phyloP scores from a whole-genome alignment of 2,113 vertebrate species.

The Myotis yumanensis region DNA sequence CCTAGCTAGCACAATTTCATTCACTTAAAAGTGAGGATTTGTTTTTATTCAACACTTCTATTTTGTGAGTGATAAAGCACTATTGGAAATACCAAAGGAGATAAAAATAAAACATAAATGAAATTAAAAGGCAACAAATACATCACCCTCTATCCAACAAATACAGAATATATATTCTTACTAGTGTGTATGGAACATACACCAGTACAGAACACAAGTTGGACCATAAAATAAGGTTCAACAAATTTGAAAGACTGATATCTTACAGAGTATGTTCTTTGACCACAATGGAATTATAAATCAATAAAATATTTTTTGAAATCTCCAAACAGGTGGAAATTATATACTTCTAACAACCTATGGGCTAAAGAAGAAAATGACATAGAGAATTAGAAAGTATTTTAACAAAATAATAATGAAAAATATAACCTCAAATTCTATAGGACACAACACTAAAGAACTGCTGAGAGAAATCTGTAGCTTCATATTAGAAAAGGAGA shows the following conservation, averaged over 20 bases:
- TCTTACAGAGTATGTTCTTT: not conserved
- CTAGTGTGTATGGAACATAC: not conserved
- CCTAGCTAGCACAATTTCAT: not conserved
- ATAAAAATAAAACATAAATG: not conserved
- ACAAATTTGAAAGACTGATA: not conserved
- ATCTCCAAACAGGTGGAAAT: not conserved
- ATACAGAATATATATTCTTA: not conserved
- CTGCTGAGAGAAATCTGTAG: not conserved
- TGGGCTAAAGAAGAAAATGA: conserved; percentile 7
- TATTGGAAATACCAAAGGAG: not conserved
- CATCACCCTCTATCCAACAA: not conserved
- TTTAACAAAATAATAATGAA: conserved; percentile 27
- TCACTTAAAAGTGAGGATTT: not conserved
- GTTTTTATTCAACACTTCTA: not conserved
- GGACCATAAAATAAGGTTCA: not conserved
- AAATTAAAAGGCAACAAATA: conserved; percentile 1
- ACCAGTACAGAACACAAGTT: not conserved
- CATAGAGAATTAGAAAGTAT: conserved; percentile 32
- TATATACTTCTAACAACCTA: conserved; percentile 19
- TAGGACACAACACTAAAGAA: not conserved
- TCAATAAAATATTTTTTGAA: conserved; percentile 1
- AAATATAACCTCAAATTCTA: not conserved
- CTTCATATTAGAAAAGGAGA: not conserved
- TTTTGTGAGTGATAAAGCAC: not conserved
- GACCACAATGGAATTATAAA: not conserved